These are phyloP conservation scores for Laticauda laticaudata DNA, from an alignment of 2,113 vertebrate species.

Conservation along the genomic window DNA sequence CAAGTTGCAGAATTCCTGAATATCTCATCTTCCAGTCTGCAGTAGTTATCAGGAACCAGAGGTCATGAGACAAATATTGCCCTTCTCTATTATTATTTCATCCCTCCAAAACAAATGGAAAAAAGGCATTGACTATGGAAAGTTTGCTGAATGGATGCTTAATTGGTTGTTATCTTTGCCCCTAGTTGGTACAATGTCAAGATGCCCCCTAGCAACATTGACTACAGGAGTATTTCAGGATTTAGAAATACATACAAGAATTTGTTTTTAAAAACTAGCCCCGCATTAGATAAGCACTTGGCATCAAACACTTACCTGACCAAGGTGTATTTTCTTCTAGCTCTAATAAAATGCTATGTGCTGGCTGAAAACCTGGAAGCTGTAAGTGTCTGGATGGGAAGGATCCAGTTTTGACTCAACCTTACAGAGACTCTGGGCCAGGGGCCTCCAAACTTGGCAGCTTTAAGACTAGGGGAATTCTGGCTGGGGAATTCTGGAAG, in stretches of 20 bases:
- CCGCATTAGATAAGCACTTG: not conserved
- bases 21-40: accelerated
- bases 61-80: not conserved
- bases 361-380: not conserved
- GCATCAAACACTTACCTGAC: not conserved
- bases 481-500: no score
- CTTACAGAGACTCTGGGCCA: not conserved
- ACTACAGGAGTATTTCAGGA: not conserved
- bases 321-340: not conserved
- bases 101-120: not conserved
- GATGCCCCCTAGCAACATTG: not conserved
- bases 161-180: not conserved
- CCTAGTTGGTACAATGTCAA: not conserved
- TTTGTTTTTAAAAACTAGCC: not conserved
- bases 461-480: not conserved
- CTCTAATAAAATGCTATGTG: not conserved
- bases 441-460: not conserved
- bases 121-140: not conserved
- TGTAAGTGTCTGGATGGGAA: not conserved
- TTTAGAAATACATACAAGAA: not conserved
- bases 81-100: not conserved
- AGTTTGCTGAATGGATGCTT: not conserved
- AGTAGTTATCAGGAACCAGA: not conserved
- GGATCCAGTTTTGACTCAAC: not conserved
- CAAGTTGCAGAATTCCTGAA: not conserved